A percentile compares a stretch with the other conserved stretches of the same genome.
Evolutionary conservation across 1,140 invertebrate genomes (phyloP).

Genomic region (Zaprionus tsacasi): DNA sequence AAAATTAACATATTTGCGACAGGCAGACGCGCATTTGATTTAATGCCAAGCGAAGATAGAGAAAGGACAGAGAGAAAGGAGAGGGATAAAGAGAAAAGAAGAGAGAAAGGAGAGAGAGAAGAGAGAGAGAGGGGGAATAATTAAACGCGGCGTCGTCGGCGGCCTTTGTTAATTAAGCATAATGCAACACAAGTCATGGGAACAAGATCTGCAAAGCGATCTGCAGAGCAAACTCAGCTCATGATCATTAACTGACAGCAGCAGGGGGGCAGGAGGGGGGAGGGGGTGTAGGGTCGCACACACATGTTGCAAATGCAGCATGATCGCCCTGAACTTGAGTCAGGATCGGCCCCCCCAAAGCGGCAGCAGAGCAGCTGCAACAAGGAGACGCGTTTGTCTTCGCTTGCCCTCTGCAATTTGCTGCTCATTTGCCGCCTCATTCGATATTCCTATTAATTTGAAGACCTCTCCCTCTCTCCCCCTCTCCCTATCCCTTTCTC

Average conservation of each 20-base stretch:
- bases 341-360: slow-evolving; percentile 31
- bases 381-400: slow-evolving; percentile 58
- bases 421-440: slow-evolving; percentile 78
- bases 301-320: slow-evolving; percentile 74
- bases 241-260: slow-evolving; percentile 41
- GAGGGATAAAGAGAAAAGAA: neutral
- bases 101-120: neutral
- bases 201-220: slow-evolving; percentile 62
- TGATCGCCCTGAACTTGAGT: slow-evolving; percentile 70
- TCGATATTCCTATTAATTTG: slow-evolving; percentile 65
- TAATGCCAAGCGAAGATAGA: slow-evolving; percentile 35
- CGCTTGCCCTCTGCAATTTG: slow-evolving; percentile 55
- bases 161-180: slow-evolving; percentile 78
- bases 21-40: slow-evolving; percentile 62
- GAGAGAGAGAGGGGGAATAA: slow-evolving; percentile 43
- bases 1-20: slow-evolving; percentile 69
- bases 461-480: slow-evolving; percentile 4
- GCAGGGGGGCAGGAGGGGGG: slow-evolving; percentile 32
- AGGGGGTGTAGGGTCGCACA: neutral
- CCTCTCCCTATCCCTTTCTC: neutral
- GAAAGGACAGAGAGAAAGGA: neutral
- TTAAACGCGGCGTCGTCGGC: slow-evolving; percentile 68
- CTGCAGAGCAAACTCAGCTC: neutral
- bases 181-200: slow-evolving; percentile 75
- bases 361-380: slow-evolving; percentile 19